Evolutionary conservation across 2,888 invertebrate genomes (phyloP).

Genomic region (Andrena marginata): DNA sequence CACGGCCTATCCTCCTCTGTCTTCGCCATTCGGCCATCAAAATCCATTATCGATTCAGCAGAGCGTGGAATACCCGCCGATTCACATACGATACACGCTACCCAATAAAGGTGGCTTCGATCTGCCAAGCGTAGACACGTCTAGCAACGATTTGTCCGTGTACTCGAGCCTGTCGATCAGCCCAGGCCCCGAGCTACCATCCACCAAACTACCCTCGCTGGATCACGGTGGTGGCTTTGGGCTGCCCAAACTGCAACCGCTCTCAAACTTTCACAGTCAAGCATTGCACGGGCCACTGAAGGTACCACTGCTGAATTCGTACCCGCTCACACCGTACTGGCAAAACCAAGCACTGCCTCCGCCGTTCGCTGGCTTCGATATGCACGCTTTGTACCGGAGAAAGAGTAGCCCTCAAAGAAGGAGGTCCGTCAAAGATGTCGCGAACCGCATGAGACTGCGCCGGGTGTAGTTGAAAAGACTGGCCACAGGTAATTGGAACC

Average conservation of each 20-base stretch:
- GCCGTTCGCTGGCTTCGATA: conserved; percentile 33
- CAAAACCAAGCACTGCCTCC: conserved; percentile 37
- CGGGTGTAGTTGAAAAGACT: conserved; percentile 41
- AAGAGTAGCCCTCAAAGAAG: conserved; percentile 39
- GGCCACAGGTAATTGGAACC: conserved; percentile 42
- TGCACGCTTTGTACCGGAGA: conserved; percentile 39
- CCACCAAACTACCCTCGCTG: conserved; percentile 66
- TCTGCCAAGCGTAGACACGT: conserved; percentile 8
- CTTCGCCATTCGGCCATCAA: background rate
- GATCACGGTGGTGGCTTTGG: conserved; percentile 34
- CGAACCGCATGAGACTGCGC: conserved; percentile 39
- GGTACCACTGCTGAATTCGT: conserved; percentile 56
- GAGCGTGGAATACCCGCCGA: conserved; percentile 57
- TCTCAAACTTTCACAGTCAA: conserved; percentile 34
- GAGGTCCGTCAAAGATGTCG: conserved; percentile 35
- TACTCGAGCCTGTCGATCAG: conserved; percentile 59
- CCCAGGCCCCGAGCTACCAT: conserved; percentile 50
- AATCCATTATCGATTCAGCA: conserved; percentile 47
- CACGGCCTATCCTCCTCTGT: conserved; percentile 28
- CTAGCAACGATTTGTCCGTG: conserved; percentile 50
- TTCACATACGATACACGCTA: conserved; percentile 52
- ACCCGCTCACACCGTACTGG: conserved; percentile 53
- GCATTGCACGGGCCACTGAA: conserved; percentile 52
- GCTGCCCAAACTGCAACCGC: conserved; percentile 52
- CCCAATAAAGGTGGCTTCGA: conserved; percentile 29